phyloP scores from a whole-genome alignment of 2,113 vertebrate genomes.

The Machaerirhynchus nigripectus region DNA sequence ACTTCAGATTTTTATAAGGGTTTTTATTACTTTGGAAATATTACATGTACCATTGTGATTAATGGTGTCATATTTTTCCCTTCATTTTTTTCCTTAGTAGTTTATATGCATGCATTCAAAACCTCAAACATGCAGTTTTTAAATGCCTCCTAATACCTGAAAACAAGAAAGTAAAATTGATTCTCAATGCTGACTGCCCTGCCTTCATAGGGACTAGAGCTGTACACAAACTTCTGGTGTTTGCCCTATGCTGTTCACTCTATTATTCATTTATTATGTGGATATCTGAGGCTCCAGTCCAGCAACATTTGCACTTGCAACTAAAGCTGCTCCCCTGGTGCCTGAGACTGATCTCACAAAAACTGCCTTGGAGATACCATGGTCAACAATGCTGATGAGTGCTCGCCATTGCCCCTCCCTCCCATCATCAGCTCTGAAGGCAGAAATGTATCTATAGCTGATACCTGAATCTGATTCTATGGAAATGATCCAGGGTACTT shows the following conservation, averaged over 20 bases:
- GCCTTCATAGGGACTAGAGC: rapidly evolving
- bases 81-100: neutral
- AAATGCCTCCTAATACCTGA: neutral
- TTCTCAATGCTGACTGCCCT: neutral
- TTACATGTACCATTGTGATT: neutral
- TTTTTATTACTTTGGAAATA: neutral
- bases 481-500: neutral
- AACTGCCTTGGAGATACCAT: neutral
- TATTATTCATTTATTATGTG: neutral
- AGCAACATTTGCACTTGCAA: neutral
- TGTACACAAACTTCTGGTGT: neutral
- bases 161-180: neutral
- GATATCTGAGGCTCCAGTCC: neutral
- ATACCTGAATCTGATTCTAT: neutral
- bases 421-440: neutral
- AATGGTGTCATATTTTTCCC: neutral
- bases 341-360: neutral
- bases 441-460: neutral
- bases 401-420: neutral
- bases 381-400: neutral
- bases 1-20: neutral
- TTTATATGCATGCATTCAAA: neutral
- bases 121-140: neutral
- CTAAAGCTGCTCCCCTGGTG: neutral
- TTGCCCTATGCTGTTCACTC: neutral